A percentile compares a stretch with the other conserved stretches of the same genome.
Evolutionary conservation across 1,140 invertebrate genomes (phyloP).

Genomic region (Orchesella cincta): DNA sequence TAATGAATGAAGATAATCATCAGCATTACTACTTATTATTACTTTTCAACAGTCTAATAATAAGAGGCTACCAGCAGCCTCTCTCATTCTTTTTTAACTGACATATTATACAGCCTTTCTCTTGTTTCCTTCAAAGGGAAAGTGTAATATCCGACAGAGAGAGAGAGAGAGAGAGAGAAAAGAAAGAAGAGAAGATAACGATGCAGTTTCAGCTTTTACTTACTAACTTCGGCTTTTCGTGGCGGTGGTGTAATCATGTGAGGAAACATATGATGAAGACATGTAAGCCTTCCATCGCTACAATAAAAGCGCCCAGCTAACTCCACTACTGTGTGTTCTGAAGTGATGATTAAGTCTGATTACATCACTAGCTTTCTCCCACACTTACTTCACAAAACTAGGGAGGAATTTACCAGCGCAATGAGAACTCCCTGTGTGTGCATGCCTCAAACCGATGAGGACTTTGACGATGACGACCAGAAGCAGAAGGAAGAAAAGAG

Average conservation of each 20-base stretch:
- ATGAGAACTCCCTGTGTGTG: too few relatives aligned
- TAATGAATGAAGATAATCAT: slow-evolving; percentile 15
- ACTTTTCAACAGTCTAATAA: background rate
- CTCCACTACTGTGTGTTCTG: background rate
- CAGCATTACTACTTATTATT: slow-evolving; percentile 13
- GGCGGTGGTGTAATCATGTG: background rate
- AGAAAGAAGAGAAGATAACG: too few relatives aligned
- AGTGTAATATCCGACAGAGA: too few relatives aligned
- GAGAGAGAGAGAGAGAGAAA: background rate
- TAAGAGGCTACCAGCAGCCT: background rate
- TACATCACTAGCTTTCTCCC: background rate
- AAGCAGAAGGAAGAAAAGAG: too few relatives aligned
- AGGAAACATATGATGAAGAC: slow-evolving; percentile 17
- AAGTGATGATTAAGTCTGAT: slow-evolving; percentile 19
- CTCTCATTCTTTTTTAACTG: background rate
- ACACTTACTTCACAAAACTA: background rate
- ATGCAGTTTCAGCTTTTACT: too few relatives aligned
- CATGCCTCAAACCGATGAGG: too few relatives aligned
- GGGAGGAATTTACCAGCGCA: too few relatives aligned
- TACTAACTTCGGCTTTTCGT: background rate
- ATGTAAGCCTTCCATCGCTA: background rate
- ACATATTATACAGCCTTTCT: background rate
- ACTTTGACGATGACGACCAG: too few relatives aligned
- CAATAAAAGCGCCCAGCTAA: background rate
- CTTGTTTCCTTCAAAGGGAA: slow-evolving; percentile 4